These are phyloP conservation scores for Macrostomum lignano DNA, from an alignment of 1,140 invertebrate species.

Conservation along the genomic window DNA sequence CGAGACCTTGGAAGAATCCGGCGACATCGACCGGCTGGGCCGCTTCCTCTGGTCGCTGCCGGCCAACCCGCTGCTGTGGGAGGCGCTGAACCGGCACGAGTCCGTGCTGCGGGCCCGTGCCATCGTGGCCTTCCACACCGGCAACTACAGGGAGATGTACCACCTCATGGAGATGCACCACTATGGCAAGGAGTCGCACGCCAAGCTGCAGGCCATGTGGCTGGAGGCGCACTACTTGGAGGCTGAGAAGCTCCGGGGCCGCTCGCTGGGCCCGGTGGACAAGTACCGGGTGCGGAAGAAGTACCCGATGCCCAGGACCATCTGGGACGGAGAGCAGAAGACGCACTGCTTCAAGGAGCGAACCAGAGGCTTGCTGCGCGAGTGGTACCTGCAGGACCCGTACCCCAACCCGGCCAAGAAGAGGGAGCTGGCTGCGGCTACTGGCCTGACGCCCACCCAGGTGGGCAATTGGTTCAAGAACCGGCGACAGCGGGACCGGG, in stretches of 20 bases:
- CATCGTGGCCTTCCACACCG: constrained; percentile 68
- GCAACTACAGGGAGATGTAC: constrained; percentile 44
- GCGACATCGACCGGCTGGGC: constrained; percentile 75
- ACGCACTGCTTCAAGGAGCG: constrained; percentile 98
- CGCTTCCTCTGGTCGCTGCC: constrained; percentile 73
- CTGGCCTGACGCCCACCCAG: constrained; percentile 86
- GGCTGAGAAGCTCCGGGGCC: constrained; percentile 69
- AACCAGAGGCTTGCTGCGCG: constrained; percentile 62
- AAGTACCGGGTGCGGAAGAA: constrained; percentile 94
- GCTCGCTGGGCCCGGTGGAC: constrained; percentile 85
- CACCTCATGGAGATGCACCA: constrained; percentile 47
- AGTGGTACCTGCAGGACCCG: constrained; percentile 96
- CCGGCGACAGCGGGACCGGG: constrained; percentile 74
- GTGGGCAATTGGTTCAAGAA: constrained; percentile 99
- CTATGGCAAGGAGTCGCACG: constrained; percentile 80
- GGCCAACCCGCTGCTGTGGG: constrained; percentile 26
- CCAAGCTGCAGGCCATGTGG: constrained; percentile 75
- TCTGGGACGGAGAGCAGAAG: constrained; percentile 99
- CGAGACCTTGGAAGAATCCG: constrained; percentile 86
- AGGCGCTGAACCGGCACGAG: constrained; percentile 7
- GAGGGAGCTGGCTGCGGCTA: constrained; percentile 74
- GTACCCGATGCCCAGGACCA: constrained; percentile 82
- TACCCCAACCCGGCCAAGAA: constrained; percentile 98
- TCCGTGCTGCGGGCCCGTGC: constrained; percentile 40
- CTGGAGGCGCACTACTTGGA: constrained; percentile 93